Evolutionary conservation across 2,797 vertebrate genomes (phyloP).

Genomic region (Eospalax fontanierii): DNA sequence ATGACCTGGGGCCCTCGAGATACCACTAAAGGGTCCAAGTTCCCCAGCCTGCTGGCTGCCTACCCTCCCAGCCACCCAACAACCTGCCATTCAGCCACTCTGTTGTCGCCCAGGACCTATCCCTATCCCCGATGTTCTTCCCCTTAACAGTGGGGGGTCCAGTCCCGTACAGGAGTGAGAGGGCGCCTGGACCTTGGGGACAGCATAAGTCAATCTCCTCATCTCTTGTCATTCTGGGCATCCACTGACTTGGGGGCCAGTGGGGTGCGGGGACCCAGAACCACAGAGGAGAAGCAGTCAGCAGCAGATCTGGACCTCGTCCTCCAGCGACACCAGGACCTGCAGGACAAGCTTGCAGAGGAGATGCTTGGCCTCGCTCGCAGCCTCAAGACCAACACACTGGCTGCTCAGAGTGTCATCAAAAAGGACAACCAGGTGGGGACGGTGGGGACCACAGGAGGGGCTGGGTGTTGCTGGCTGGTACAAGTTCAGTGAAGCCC

Average conservation of each 20-base stretch:
- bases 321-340: slow-evolving; percentile 95
- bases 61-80: too few species aligned
- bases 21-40: neutral
- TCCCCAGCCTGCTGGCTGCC: too few species aligned
- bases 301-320: slow-evolving; percentile 95
- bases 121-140: too few species aligned
- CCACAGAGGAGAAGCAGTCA: slow-evolving; percentile 94
- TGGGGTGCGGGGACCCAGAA: slow-evolving; percentile 87
- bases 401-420: slow-evolving; percentile 98
- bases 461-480: neutral
- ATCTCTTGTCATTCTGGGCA: neutral
- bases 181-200: neutral
- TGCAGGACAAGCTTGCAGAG: slow-evolving; percentile 98
- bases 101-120: too few species aligned
- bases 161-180: neutral
- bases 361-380: slow-evolving; percentile 97
- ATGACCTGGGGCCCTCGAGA: neutral
- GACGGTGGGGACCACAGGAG: neutral
- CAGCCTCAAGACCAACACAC: slow-evolving; percentile 97
- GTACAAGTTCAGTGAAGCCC: slow-evolving; percentile 1
- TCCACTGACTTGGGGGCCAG: neutral
- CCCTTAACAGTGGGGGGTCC: neutral
- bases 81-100: too few species aligned
- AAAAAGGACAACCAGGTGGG: slow-evolving; percentile 98
- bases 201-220: too few species aligned